Percentiles rank a stretch among this genome's conserved stretches.
These are phyloP conservation scores for Semicossyphus pulcher DNA, from an alignment of 2,113 vertebrate genomes.

Conservation along the genomic window DNA sequence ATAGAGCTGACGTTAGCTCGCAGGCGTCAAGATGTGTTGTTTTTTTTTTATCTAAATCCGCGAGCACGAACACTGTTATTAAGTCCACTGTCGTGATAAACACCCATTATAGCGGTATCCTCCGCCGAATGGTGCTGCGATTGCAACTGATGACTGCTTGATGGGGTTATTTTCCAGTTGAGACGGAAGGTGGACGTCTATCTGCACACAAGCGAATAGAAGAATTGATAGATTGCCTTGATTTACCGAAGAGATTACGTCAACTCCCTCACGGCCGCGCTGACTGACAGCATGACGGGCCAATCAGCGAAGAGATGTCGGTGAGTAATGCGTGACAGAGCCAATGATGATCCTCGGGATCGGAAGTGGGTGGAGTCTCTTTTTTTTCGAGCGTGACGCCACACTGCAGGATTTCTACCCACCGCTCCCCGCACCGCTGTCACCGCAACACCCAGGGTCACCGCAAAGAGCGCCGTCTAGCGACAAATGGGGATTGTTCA, in stretches of 20 bases:
- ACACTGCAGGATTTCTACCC: constrained; percentile 85
- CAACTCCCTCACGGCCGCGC: constrained; percentile 72
- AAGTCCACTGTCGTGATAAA: constrained; percentile 72
- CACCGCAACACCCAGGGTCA: constrained; percentile 55
- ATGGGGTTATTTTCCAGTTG: constrained; percentile 37
- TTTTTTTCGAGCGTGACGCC: constrained; percentile 78
- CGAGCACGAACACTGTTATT: constrained; percentile 58
- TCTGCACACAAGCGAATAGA: constrained; percentile 61
- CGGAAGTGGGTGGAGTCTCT: constrained; percentile 27
- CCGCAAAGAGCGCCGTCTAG: constrained; percentile 67
- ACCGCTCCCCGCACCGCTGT: constrained; percentile 68
- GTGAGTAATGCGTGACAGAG: constrained; percentile 17
- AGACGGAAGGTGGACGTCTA: constrained; percentile 56
- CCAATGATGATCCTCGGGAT: constrained; percentile 62
- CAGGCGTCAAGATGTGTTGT: constrained; percentile 62
- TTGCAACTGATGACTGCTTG: constrained; percentile 15
- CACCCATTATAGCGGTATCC: constrained; percentile 80
- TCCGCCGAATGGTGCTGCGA: constrained; percentile 51
- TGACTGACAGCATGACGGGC: constrained; percentile 57
- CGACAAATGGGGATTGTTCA: background rate
- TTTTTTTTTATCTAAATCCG: constrained; percentile 76
- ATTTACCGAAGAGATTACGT: constrained; percentile 86
- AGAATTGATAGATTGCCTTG: constrained; percentile 80
- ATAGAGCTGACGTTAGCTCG: constrained; percentile 63
- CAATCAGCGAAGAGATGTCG: constrained; percentile 52